Percentiles rank a stretch among this genome's conserved stretches.
These are phyloP conservation scores for Tragelaphus buxtoni DNA, from an alignment of 2,113 vertebrate species.

Conservation along the genomic window DNA sequence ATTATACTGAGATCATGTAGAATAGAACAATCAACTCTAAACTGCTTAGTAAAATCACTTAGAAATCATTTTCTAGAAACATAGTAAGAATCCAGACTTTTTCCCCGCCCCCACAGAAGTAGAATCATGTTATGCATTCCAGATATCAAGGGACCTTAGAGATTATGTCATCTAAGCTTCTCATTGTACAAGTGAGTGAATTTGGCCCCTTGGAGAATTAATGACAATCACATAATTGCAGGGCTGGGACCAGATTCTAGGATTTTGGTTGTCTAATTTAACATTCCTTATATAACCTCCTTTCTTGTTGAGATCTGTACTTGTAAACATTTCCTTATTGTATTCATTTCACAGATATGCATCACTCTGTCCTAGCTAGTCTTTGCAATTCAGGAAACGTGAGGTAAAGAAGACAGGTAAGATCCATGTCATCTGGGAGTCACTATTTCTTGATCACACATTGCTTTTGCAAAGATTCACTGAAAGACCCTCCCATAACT, in stretches of 20 bases:
- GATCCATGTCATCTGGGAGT: background rate
- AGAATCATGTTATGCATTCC: background rate
- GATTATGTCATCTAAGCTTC: background rate
- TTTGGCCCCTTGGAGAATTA: background rate
- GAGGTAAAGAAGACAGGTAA: background rate
- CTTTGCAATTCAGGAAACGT: background rate
- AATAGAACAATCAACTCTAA: background rate
- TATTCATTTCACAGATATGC: background rate
- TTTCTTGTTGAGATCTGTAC: background rate
- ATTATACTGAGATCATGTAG: background rate
- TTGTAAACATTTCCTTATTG: background rate
- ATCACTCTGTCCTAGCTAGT: background rate
- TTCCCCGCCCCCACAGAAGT: background rate
- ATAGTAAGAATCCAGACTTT: background rate
- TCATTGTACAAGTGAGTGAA: background rate
- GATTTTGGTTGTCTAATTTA: background rate
- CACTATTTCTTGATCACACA: background rate
- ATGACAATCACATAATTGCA: background rate
- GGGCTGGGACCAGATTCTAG: background rate
- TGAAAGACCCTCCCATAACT: background rate
- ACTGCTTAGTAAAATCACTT: background rate
- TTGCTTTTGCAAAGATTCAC: background rate
- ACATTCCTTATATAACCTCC: background rate
- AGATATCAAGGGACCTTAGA: background rate
- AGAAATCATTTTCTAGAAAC: background rate